These are phyloP conservation scores for Lasioglossum albipes DNA, from an alignment of 1,140 invertebrate species.

Conservation along the genomic window DNA sequence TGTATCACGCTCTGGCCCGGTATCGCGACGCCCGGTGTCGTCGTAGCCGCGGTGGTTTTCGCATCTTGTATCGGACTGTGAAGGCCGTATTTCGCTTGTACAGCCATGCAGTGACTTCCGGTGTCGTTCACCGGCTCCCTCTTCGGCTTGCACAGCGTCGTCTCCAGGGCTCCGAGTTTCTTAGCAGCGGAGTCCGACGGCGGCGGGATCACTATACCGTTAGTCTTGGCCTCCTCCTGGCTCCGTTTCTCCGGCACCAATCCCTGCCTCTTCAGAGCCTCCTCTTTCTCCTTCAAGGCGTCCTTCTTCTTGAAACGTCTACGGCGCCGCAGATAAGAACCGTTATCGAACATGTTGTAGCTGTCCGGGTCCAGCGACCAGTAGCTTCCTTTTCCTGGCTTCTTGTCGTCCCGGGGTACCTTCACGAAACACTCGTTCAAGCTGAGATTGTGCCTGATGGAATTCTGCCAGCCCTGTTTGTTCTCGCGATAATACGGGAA, in stretches of 20 bases:
- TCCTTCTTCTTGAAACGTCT: slow-evolving; percentile 98
- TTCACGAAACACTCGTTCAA: slow-evolving; percentile 99
- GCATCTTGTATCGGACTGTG: slow-evolving; percentile 80
- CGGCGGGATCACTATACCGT: slow-evolving; percentile 17
- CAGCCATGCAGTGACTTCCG: slow-evolving; percentile 75
- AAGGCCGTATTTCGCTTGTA: slow-evolving; percentile 74
- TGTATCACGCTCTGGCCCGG: slow-evolving; percentile 72
- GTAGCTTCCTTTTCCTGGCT: slow-evolving; percentile 97
- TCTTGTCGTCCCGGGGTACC: slow-evolving; percentile 94
- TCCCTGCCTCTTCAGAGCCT: slow-evolving; percentile 89
- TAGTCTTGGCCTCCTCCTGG: slow-evolving; percentile 69
- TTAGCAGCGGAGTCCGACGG: slow-evolving; percentile 60
- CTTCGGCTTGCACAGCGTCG: slow-evolving; percentile 80
- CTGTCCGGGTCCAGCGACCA: slow-evolving; percentile 98
- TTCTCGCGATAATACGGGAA: slow-evolving; percentile 99
- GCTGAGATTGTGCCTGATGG: slow-evolving; percentile 97
- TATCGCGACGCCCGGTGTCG: slow-evolving; percentile 40
- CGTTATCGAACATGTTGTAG: slow-evolving; percentile 99
- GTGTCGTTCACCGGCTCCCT: slow-evolving; percentile 83
- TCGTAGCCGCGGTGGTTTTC: slow-evolving; percentile 57
- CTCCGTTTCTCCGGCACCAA: slow-evolving; percentile 81
- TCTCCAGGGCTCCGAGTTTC: slow-evolving; percentile 74
- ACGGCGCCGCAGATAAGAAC: slow-evolving; percentile 94
- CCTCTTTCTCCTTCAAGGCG: slow-evolving; percentile 92
- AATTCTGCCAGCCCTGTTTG: slow-evolving; percentile 97